These are phyloP conservation scores for Tigriopus japonicus DNA, from an alignment of 1,140 invertebrate species.

Conservation along the genomic window DNA sequence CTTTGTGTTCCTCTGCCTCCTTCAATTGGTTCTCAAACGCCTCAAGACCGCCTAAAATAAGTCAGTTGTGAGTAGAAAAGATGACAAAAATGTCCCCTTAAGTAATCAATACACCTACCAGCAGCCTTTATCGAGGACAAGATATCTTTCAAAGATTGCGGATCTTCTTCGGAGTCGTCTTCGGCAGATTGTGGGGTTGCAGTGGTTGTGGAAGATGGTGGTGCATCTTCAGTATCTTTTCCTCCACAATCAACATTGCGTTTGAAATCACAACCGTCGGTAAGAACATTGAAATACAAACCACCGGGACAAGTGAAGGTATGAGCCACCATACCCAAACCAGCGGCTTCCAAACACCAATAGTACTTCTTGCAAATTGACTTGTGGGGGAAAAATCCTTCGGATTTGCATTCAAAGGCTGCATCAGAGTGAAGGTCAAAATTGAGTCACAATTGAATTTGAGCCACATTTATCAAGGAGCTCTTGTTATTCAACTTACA, in stretches of 20 bases:
- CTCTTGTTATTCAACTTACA: conserved; percentile 30
- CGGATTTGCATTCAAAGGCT: conserved; percentile 79
- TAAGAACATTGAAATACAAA: conserved; percentile 69
- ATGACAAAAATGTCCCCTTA: neutral
- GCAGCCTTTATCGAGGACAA: neutral
- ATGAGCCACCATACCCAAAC: conserved; percentile 71
- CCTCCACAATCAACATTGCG: conserved; percentile 55
- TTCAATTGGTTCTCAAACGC: neutral
- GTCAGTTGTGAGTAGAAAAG: neutral
- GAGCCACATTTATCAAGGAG: no score
- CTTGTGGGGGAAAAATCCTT: conserved; percentile 83
- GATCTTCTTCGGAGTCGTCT: neutral
- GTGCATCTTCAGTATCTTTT: conserved; percentile 1
- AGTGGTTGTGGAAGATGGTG: neutral
- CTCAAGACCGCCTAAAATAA: neutral
- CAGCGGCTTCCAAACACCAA: conserved; percentile 75
- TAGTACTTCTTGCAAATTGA: conserved; percentile 84
- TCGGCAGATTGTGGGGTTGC: neutral
- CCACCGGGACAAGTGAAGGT: conserved; percentile 81
- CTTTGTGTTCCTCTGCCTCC: neutral
- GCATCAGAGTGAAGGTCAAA: conserved; percentile 7
- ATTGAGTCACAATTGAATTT: no score
- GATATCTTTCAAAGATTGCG: neutral
- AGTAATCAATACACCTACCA: neutral
- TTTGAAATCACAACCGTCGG: conserved; percentile 77